Evolutionary conservation across 2,113 vertebrate genomes (phyloP).

Genomic region (Sphaerodactylus townsendi): DNA sequence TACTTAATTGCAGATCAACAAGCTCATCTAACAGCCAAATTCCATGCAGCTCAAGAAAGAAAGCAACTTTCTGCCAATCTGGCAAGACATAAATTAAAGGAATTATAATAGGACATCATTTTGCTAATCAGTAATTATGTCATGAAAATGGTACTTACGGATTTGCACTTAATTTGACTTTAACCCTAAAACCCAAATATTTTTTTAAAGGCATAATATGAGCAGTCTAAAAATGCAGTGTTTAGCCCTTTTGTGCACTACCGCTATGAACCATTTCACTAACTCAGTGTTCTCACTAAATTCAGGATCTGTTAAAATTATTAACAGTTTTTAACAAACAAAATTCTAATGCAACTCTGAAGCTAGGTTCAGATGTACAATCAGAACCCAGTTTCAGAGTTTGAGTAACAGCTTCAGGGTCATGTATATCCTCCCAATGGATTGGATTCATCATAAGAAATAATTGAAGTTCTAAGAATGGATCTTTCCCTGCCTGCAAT

Average conservation of each 20-base stretch:
- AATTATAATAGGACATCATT: slow-evolving; percentile 73
- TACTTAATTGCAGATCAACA: slow-evolving; percentile 75
- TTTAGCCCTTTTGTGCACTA: slow-evolving; percentile 48
- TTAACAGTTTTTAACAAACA: slow-evolving; percentile 47
- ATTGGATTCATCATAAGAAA: no score
- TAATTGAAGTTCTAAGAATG: no score
- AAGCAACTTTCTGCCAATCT: slow-evolving; percentile 53
- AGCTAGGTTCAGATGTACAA: neutral
- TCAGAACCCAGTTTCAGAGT: neutral
- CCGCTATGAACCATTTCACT: slow-evolving; percentile 60
- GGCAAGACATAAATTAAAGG: slow-evolving; percentile 75
- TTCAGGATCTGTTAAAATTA: slow-evolving; percentile 55
- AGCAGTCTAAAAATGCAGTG: slow-evolving; percentile 45
- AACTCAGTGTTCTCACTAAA: slow-evolving; percentile 68
- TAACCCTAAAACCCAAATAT: slow-evolving; percentile 63
- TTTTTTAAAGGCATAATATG: slow-evolving; percentile 51
- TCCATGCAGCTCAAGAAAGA: slow-evolving; percentile 68
- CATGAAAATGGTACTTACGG: slow-evolving; percentile 66
- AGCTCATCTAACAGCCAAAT: slow-evolving; percentile 73
- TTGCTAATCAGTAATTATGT: slow-evolving; percentile 72
- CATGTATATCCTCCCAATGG: neutral
- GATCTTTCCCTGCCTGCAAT: no score
- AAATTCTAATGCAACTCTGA: slow-evolving; percentile 28
- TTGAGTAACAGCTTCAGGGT: neutral
- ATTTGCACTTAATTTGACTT: slow-evolving; percentile 56